phyloP scores from a whole-genome alignment of 2,113 vertebrate species.

The Aspidoscelis tigris region DNA sequence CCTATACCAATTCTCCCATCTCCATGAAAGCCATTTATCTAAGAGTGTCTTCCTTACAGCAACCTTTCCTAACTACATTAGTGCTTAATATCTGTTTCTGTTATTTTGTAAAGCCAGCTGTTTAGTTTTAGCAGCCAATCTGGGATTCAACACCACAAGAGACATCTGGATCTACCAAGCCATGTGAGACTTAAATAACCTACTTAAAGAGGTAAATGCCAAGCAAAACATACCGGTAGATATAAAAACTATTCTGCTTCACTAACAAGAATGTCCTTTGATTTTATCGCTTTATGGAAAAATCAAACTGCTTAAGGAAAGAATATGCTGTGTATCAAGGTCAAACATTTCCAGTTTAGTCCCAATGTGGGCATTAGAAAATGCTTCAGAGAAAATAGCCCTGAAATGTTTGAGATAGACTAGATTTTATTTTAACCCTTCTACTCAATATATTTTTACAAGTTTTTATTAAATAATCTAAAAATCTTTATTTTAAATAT shows the following conservation, averaged over 20 bases:
- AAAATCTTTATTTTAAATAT: neutral
- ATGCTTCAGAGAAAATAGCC: neutral
- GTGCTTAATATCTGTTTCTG: neutral
- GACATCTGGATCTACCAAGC: neutral
- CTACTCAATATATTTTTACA: neutral
- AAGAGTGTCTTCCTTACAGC: neutral
- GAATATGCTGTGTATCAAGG: neutral
- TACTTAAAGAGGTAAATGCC: neutral
- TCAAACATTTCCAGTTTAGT: constrained; percentile 15
- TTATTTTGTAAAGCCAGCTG: neutral
- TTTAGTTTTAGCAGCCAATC: neutral
- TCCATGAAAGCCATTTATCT: neutral
- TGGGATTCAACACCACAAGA: constrained; percentile 12
- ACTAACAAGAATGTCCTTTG: neutral
- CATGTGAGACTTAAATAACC: neutral
- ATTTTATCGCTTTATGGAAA: neutral
- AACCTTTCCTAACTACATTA: neutral
- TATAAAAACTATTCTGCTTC: neutral
- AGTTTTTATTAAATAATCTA: neutral
- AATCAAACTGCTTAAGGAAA: constrained; percentile 12
- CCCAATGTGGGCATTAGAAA: neutral
- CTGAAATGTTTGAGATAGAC: neutral
- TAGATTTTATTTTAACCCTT: neutral
- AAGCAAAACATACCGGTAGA: neutral
- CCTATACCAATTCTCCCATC: neutral